Evolutionary conservation across 2,888 invertebrate species (phyloP).

Genomic region (Tortricodes alternella): DNA sequence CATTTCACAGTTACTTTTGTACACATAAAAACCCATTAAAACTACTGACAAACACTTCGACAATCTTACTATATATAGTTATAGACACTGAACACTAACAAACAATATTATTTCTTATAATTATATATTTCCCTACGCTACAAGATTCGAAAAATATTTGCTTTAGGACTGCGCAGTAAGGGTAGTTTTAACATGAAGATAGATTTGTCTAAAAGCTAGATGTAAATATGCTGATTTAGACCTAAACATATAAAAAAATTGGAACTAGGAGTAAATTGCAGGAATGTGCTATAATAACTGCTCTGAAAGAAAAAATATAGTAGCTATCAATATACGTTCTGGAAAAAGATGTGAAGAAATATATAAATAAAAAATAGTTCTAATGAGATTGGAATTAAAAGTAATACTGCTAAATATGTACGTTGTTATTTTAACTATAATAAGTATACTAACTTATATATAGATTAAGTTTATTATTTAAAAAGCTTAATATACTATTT

Average conservation of each 20-base stretch:
- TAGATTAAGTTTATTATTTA: too few species aligned
- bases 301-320: too few species aligned
- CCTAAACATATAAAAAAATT: background rate
- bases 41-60: slow-evolving; percentile 3
- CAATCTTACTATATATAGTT: background rate
- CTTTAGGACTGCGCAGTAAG: slow-evolving; percentile 7
- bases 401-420: background rate
- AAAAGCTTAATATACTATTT: too few species aligned
- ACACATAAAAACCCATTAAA: slow-evolving; percentile 4
- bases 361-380: background rate
- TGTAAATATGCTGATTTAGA: background rate
- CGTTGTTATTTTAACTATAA: background rate
- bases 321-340: too few species aligned
- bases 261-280: too few species aligned
- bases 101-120: background rate
- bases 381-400: background rate
- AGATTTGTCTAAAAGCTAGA: background rate
- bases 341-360: background rate
- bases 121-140: background rate
- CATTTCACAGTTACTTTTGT: background rate
- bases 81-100: slow-evolving; percentile 30
- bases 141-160: slow-evolving; percentile 23
- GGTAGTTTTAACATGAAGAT: background rate
- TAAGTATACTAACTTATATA: background rate
- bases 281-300: too few species aligned